Conservation (phyloP, 2,888 invertebrate genomes). For the Chrysolina haemoptera region DNA sequence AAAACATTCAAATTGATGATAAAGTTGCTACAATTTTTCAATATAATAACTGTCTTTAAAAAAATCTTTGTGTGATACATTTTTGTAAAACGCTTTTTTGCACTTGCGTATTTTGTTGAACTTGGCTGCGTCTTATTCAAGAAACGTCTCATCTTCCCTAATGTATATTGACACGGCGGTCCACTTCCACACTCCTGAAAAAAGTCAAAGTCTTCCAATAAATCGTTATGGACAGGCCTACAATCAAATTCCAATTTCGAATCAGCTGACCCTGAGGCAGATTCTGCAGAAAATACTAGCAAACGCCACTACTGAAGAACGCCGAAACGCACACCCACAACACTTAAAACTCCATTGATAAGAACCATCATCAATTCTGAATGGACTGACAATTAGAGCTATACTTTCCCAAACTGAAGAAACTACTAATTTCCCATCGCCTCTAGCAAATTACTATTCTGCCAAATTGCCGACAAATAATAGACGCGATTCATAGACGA, state of each 20-base stretch:
- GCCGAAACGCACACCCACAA: slow-evolving; percentile 50
- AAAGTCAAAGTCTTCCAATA: background rate
- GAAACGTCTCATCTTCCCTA: too few relatives aligned
- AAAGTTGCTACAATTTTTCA: too few relatives aligned
- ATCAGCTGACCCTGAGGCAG: background rate
- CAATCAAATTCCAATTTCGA: background rate
- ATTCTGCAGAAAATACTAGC: slow-evolving; percentile 11
- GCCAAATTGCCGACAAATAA: slow-evolving; percentile 36
- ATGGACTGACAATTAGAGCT: slow-evolving; percentile 49
- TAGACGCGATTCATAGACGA: slow-evolving; percentile 12
- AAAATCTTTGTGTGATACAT: too few relatives aligned
- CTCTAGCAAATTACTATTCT: slow-evolving; percentile 38
- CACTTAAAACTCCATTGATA: slow-evolving; percentile 56
- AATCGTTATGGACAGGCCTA: background rate
- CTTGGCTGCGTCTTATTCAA: too few relatives aligned
- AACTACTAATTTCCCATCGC: slow-evolving; percentile 46
- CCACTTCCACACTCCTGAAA: background rate
- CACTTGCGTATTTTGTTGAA: too few relatives aligned
- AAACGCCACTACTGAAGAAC: slow-evolving; percentile 30
- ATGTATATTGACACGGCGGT: background rate
- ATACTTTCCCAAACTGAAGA: slow-evolving; percentile 49
- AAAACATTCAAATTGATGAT: too few relatives aligned
- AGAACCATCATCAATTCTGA: slow-evolving; percentile 49
- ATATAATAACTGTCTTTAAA: too few relatives aligned
- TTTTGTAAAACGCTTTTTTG: too few relatives aligned